A percentile compares a stretch with the other conserved stretches of the same genome.
These are phyloP conservation scores for Tor tambroides DNA, from an alignment of 2,113 vertebrate genomes.

Conservation along the genomic window DNA sequence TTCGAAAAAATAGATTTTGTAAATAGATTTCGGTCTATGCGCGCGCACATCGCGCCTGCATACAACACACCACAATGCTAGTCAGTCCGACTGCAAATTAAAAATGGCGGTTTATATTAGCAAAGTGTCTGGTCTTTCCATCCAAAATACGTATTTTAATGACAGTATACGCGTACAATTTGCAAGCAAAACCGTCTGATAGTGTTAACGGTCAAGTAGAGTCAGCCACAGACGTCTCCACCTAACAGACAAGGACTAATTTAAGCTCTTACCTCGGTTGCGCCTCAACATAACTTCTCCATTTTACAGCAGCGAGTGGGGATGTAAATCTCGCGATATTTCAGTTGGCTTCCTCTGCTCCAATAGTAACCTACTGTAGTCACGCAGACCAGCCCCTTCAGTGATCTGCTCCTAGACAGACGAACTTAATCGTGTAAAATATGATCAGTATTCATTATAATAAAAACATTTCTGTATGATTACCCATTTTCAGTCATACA, in stretches of 20 bases:
- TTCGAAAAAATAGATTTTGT: not conserved
- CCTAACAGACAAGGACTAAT: constrained; percentile 47
- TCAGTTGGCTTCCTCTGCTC: constrained; percentile 8
- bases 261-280: constrained; percentile 76
- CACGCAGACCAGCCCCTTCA: not conserved
- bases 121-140: constrained; percentile 66
- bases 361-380: constrained; percentile 27
- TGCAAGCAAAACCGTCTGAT: no score
- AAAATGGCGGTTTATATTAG: constrained; percentile 83
- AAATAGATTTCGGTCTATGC: constrained; percentile 41
- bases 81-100: constrained; percentile 75
- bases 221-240: not conserved
- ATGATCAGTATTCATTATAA: not conserved
- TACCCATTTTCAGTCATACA: not conserved
- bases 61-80: constrained; percentile 72
- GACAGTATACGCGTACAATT: not conserved
- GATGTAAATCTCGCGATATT: constrained; percentile 77
- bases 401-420: not conserved
- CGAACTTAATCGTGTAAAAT: not conserved
- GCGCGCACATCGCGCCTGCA: constrained; percentile 64
- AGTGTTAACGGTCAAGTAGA: not conserved
- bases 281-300: constrained; percentile 80
- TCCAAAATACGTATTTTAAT: constrained; percentile 51
- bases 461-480: not conserved
- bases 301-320: constrained; percentile 78